Conservation (phyloP, 2,888 invertebrate genomes). For the Megastigmus dorsalis region DNA sequence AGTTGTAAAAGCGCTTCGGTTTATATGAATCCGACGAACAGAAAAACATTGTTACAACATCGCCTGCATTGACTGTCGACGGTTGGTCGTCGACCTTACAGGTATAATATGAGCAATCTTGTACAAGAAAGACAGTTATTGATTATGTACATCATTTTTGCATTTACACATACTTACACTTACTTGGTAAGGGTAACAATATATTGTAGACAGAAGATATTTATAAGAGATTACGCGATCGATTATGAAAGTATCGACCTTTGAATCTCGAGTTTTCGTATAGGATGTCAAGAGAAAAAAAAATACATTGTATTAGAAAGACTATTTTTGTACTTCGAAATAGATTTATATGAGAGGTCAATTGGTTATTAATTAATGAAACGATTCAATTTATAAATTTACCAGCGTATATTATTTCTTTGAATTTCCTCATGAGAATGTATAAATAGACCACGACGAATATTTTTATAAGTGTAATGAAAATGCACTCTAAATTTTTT, state of each 20-base stretch:
- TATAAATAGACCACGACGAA: constrained; percentile 26
- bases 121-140: constrained; percentile 30
- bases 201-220: constrained; percentile 25
- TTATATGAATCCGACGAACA: neutral
- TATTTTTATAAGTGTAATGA: constrained; percentile 49
- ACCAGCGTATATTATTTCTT: constrained; percentile 18
- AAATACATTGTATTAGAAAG: constrained; percentile 47
- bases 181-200: constrained; percentile 15
- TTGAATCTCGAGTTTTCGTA: constrained; percentile 50
- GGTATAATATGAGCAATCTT: constrained; percentile 19
- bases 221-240: constrained; percentile 37
- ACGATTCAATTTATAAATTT: constrained; percentile 37
- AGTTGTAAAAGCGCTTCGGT: too few species aligned
- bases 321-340: constrained; percentile 48
- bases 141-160: constrained; percentile 26
- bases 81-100: constrained; percentile 7
- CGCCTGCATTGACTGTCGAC: constrained; percentile 2
- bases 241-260: constrained; percentile 42
- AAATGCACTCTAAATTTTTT: constrained; percentile 47
- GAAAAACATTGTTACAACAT: too few species aligned
- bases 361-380: constrained; percentile 42
- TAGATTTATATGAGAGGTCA: constrained; percentile 45
- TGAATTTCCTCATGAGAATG: constrained; percentile 1
- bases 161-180: constrained; percentile 22
- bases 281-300: constrained; percentile 23